A percentile compares a stretch with the other conserved stretches of the same genome.
Evolutionary conservation across 1,140 invertebrate genomes (phyloP).

Genomic region (Pachypsylla venusta): DNA sequence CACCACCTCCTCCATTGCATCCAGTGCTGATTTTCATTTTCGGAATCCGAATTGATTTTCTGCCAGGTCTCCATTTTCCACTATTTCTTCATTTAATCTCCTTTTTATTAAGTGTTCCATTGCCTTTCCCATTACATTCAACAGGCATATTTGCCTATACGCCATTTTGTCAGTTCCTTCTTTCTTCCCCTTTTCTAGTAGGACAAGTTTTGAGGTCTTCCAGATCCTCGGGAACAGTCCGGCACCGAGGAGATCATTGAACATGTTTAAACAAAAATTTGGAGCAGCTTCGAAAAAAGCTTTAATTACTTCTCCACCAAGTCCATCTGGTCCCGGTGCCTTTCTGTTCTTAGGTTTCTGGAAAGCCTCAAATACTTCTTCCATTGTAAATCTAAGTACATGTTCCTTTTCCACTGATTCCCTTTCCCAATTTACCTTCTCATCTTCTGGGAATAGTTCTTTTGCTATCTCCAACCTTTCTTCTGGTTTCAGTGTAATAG

Average conservation of each 20-base stretch:
- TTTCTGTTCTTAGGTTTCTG: neutral
- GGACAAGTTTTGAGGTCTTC: conserved; percentile 9
- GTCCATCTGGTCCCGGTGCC: conserved; percentile 1
- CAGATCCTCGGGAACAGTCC: conserved; percentile 1
- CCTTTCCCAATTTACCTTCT: neutral
- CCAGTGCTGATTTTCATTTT: neutral
- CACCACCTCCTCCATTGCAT: neutral
- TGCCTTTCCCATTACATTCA: conserved; percentile 1
- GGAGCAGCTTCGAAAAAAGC: neutral
- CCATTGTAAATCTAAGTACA: neutral
- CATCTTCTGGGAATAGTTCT: conserved; percentile 3
- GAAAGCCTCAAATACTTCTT: neutral
- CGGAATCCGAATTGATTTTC: conserved; percentile 1
- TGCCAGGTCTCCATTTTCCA: neutral
- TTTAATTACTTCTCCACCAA: conserved; percentile 2
- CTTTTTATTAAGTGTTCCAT: neutral
- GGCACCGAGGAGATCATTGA: neutral
- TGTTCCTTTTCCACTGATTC: neutral
- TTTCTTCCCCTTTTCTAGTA: conserved; percentile 8
- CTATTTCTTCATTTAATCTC: neutral
- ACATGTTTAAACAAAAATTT: neutral
- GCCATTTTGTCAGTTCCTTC: conserved; percentile 2
- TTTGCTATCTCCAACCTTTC: neutral
- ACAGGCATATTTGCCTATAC: conserved; percentile 2
- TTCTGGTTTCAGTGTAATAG: neutral